phyloP scores from a whole-genome alignment of 2,888 invertebrate species.

The Hartigia nigra region DNA sequence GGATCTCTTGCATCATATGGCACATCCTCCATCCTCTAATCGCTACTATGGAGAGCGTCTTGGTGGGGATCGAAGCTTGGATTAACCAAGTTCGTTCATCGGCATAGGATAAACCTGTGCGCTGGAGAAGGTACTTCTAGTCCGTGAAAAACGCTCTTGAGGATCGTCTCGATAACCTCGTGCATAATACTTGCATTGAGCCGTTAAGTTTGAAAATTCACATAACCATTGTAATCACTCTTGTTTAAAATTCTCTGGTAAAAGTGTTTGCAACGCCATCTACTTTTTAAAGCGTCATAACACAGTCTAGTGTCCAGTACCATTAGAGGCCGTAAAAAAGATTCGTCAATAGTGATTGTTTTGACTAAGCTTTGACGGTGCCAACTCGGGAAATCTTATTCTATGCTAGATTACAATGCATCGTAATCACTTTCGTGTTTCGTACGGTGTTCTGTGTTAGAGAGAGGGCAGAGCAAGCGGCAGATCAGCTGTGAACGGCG shows the following conservation, averaged over 20 bases:
- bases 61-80: not conserved
- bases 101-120: not conserved
- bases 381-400: not conserved
- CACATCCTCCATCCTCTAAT: not conserved
- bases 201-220: not conserved
- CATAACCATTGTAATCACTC: not conserved
- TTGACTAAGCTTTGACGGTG: not conserved
- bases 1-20: constrained; percentile 19
- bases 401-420: not conserved
- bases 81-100: not conserved
- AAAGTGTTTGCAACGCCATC: not conserved
- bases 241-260: not conserved
- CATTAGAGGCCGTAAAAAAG: not conserved
- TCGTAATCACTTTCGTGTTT: not conserved
- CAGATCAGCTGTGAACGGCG: constrained; percentile 59
- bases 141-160: not conserved
- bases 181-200: not conserved
- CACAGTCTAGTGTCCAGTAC: not conserved
- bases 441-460: constrained; percentile 16
- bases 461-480: constrained; percentile 38
- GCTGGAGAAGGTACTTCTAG: not conserved
- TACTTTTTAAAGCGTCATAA: not conserved
- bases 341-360: not conserved
- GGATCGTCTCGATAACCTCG: not conserved
- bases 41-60: not conserved